Percentiles rank a stretch among this genome's conserved stretches.
phyloP scores from a whole-genome alignment of 2,888 invertebrate species.

The Lasioglossum morio region DNA sequence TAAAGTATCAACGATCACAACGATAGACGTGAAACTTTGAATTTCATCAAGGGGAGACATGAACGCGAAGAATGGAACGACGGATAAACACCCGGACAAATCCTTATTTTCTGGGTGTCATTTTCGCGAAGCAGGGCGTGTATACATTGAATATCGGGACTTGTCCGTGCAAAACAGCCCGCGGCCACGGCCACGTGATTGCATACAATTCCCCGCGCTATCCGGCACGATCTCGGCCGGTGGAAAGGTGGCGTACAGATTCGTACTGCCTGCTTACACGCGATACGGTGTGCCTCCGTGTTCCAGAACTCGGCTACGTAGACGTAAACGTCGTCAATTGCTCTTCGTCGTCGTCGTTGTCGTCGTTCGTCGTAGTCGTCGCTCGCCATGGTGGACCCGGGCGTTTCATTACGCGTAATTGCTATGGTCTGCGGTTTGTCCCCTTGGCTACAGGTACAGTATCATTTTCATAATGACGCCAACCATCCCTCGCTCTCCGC shows the following conservation, averaged over 20 bases:
- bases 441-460: slow-evolving; percentile 80
- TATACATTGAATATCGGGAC: slow-evolving; percentile 41
- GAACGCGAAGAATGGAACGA: neutral
- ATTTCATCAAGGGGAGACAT: no score
- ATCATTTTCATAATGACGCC: slow-evolving; percentile 84
- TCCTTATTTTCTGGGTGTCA: neutral
- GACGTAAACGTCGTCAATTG: slow-evolving; percentile 79
- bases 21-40: neutral
- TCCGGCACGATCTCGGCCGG: slow-evolving; percentile 45
- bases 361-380: neutral
- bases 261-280: slow-evolving; percentile 79
- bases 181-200: slow-evolving; percentile 18
- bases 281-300: slow-evolving; percentile 70
- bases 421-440: slow-evolving; percentile 83
- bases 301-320: slow-evolving; percentile 55
- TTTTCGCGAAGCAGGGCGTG: slow-evolving; percentile 11
- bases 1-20: neutral
- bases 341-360: slow-evolving; percentile 53
- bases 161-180: slow-evolving; percentile 29
- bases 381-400: slow-evolving; percentile 72
- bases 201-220: slow-evolving; percentile 38
- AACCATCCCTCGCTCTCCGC: slow-evolving; percentile 47
- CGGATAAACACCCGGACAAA: neutral
- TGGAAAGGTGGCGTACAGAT: slow-evolving; percentile 58
- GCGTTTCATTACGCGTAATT: slow-evolving; percentile 84